Percentiles rank a stretch among this genome's conserved stretches.
Evolutionary conservation across 2,888 invertebrate species (phyloP).

Genomic region (Drosophila diplacantha): DNA sequence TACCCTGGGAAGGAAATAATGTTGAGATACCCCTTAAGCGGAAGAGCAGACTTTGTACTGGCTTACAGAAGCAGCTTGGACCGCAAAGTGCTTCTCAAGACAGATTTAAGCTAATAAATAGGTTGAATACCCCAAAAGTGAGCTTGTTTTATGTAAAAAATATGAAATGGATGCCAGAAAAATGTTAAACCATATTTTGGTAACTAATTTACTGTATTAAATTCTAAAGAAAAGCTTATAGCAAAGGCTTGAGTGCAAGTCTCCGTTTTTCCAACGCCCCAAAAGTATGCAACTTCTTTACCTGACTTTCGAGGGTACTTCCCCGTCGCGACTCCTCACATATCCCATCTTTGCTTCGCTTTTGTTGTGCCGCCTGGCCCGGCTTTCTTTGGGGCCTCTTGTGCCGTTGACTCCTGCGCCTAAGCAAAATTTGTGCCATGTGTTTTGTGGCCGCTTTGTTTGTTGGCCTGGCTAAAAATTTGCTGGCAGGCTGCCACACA

Average conservation of each 20-base stretch:
- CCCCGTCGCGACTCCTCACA: background rate
- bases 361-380: constrained; percentile 30
- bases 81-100: background rate
- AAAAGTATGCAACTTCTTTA: background rate
- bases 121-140: background rate
- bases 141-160: background rate
- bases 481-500: constrained; percentile 44
- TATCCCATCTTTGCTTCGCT: constrained; percentile 34
- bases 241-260: too few species aligned
- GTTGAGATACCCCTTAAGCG: background rate
- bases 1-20: constrained; percentile 7
- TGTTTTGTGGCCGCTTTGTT: constrained; percentile 39
- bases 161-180: too few species aligned
- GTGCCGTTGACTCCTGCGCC: constrained; percentile 44
- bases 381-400: constrained; percentile 26
- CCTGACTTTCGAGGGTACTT: background rate
- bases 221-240: background rate
- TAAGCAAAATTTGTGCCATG: constrained; percentile 42
- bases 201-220: too few species aligned
- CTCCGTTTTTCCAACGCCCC: background rate
- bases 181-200: too few species aligned
- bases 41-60: fast-evolving
- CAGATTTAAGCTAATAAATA: background rate
- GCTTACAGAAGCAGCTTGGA: background rate
- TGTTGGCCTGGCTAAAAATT: constrained; percentile 36